Percentiles rank a stretch among this genome's conserved stretches.
These are phyloP conservation scores for Apocrypta bakeri DNA, from an alignment of 1,140 invertebrate genomes.

Conservation along the genomic window DNA sequence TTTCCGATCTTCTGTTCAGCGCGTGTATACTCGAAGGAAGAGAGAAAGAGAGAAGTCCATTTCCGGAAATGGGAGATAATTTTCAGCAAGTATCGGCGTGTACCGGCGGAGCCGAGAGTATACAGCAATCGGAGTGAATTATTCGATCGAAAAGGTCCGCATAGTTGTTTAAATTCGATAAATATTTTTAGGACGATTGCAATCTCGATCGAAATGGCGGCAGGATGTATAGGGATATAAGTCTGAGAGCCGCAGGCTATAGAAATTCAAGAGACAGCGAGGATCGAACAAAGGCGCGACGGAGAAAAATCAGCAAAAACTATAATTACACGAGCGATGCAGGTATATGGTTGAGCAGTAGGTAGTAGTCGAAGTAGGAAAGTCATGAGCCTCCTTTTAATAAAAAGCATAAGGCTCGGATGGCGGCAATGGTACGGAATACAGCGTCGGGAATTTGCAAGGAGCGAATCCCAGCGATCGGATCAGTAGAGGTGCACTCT, in stretches of 20 bases:
- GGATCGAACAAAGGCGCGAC: neutral
- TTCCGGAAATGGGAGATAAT: slow-evolving; percentile 51
- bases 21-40: neutral
- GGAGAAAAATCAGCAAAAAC: neutral
- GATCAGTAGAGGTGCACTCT: slow-evolving; percentile 59
- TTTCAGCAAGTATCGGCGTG: too few relatives aligned
- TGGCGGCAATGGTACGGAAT: neutral
- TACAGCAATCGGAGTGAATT: too few relatives aligned
- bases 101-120: too few relatives aligned
- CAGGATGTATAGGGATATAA: too few relatives aligned
- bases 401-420: neutral
- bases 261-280: neutral
- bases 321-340: neutral
- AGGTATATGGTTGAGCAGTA: neutral
- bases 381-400: neutral
- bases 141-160: too few relatives aligned
- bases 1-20: neutral
- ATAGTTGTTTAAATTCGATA: too few relatives aligned
- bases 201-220: too few relatives aligned
- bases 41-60: slow-evolving; percentile 37
- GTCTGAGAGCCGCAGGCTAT: too few relatives aligned
- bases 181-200: too few relatives aligned
- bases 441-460: slow-evolving; percentile 56
- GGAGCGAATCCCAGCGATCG: slow-evolving; percentile 64
- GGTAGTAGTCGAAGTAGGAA: too few relatives aligned